Percentiles rank a stretch among this genome's conserved stretches.
Evolutionary conservation across 53 echinoderm and acorn worm species (phyloP).

Genomic region (Echinarachnius parma): DNA sequence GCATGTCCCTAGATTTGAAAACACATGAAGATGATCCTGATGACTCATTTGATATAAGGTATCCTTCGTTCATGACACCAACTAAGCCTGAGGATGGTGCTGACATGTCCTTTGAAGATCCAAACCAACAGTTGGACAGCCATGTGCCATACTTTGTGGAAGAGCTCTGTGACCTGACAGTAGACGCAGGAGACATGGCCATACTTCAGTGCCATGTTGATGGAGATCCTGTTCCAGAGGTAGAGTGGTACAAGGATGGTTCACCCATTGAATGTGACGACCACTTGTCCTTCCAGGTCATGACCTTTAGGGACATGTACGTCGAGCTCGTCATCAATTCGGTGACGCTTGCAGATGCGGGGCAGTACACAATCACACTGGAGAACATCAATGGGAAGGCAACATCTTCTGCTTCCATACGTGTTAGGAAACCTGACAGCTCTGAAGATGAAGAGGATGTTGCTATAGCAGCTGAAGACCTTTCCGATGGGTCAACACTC

Average conservation of each 20-base stretch:
- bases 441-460: slow-evolving; percentile 46
- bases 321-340: slow-evolving; percentile 66
- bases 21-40: slow-evolving; percentile 13
- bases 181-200: slow-evolving; percentile 72
- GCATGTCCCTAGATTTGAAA: slow-evolving; percentile 6
- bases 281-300: slow-evolving; percentile 46
- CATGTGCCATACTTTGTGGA: slow-evolving; percentile 55
- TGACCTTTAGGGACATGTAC: slow-evolving; percentile 66
- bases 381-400: slow-evolving; percentile 58
- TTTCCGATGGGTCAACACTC: slow-evolving; percentile 24
- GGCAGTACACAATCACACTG: slow-evolving; percentile 67
- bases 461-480: slow-evolving; percentile 28
- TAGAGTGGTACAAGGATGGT: slow-evolving; percentile 87
- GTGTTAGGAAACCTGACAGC: slow-evolving; percentile 44
- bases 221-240: slow-evolving; percentile 66
- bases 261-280: slow-evolving; percentile 46
- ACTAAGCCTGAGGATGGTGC: neutral
- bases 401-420: slow-evolving; percentile 60
- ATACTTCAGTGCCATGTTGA: slow-evolving; percentile 72
- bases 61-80: slow-evolving; percentile 34
- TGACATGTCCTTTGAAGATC: slow-evolving; percentile 10
- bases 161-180: slow-evolving; percentile 59
- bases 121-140: neutral
- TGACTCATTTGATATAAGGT: neutral
- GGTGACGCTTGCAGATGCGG: slow-evolving; percentile 59